Percentiles rank a stretch among this genome's conserved stretches.
Conservation (phyloP, 2,888 invertebrate species). For the Oscheius sp. region DNA sequence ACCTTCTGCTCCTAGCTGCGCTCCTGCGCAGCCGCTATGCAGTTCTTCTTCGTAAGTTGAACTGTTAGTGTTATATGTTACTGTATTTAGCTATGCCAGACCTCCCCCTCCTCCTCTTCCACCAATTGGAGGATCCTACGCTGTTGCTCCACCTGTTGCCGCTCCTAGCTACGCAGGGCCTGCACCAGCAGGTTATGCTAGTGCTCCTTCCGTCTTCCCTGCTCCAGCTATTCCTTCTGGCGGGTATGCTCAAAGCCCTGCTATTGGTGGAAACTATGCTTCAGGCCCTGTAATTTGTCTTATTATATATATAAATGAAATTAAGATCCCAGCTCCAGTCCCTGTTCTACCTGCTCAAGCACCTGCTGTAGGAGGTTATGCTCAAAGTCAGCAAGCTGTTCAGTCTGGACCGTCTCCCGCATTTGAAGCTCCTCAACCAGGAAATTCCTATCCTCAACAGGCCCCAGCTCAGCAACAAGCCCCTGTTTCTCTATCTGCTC, state of each 20-base stretch:
- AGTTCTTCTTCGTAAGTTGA: constrained; percentile 39
- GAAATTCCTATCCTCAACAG: too few species aligned
- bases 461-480: constrained; percentile 2
- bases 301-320: too few species aligned
- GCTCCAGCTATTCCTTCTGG: constrained; percentile 1
- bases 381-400: too few species aligned
- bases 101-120: constrained; percentile 17
- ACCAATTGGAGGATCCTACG: constrained; percentile 24
- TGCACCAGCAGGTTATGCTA: too few species aligned
- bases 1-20: constrained; percentile 18
- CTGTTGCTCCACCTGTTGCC: constrained; percentile 18
- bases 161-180: constrained; percentile 1
- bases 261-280: background rate
- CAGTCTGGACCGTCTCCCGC: too few species aligned
- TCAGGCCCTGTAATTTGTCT: background rate
- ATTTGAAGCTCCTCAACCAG: background rate
- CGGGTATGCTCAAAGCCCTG: constrained; percentile 1
- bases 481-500: background rate
- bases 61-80: background rate
- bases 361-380: too few species aligned
- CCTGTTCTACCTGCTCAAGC: too few species aligned
- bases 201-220: background rate
- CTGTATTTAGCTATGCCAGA: constrained; percentile 17
- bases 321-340: too few species aligned
- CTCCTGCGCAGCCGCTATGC: constrained; percentile 23